phyloP scores from a whole-genome alignment of 2,888 invertebrate species.

The Acleris literana region DNA sequence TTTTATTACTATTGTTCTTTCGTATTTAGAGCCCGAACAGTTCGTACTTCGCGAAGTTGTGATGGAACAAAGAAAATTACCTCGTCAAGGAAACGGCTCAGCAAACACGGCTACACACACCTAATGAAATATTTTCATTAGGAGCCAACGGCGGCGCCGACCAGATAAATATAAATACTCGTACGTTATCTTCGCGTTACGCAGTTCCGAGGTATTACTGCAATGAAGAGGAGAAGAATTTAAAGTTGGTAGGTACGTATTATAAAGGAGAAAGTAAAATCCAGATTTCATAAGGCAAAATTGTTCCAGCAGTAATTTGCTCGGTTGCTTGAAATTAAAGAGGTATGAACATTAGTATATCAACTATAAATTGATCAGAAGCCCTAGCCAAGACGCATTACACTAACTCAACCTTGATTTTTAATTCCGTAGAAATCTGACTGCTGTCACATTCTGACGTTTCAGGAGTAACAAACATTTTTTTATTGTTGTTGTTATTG shows the following conservation, averaged over 20 bases:
- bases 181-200: slow-evolving; percentile 34
- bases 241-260: neutral
- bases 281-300: no score
- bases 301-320: no score
- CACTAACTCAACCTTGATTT: no score
- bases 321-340: no score
- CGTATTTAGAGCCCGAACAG: slow-evolving; percentile 21
- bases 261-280: neutral
- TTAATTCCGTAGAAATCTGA: no score
- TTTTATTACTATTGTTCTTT: slow-evolving; percentile 30
- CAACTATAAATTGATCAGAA: no score
- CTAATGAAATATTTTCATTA: slow-evolving; percentile 64
- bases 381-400: no score
- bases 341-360: no score
- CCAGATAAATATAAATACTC: slow-evolving; percentile 51
- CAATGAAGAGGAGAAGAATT: slow-evolving; percentile 14
- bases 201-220: slow-evolving; percentile 22
- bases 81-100: slow-evolving; percentile 46
- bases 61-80: slow-evolving; percentile 51
- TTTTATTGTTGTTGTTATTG: no score
- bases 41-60: slow-evolving; percentile 35
- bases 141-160: slow-evolving; percentile 40
- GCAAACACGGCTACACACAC: slow-evolving; percentile 43
- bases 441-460: no score
- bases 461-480: no score